Conservation (phyloP, 2,888 invertebrate genomes). For the Amphipyra berbera region DNA sequence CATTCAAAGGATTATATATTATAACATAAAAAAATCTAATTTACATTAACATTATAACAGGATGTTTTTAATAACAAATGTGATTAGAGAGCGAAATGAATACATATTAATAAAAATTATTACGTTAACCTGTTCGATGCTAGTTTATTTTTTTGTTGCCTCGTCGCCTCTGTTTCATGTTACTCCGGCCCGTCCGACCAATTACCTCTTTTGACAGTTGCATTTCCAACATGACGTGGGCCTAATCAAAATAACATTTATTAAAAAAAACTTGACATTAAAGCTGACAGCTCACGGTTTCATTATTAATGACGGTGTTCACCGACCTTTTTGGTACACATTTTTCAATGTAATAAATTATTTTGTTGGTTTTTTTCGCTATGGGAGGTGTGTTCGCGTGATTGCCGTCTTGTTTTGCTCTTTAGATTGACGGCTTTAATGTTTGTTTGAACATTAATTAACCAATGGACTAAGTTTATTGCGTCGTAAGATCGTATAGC, state of each 20-base stretch:
- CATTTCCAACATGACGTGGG: conserved; percentile 90
- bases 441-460: conserved; percentile 84
- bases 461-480: conserved; percentile 80
- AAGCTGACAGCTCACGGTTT: conserved; percentile 88
- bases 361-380: conserved; percentile 76
- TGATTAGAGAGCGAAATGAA: conserved; percentile 45
- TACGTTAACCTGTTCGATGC: conserved; percentile 26
- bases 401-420: conserved; percentile 78
- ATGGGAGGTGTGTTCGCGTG: conserved; percentile 78
- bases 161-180: conserved; percentile 69
- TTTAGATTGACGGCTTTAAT: conserved; percentile 85
- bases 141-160: conserved; percentile 52
- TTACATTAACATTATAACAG: conserved; percentile 25
- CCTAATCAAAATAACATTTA: conserved; percentile 91
- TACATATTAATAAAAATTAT: conserved; percentile 31
- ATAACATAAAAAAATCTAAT: conserved; percentile 22
- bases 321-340: conserved; percentile 72
- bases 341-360: conserved; percentile 84
- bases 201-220: conserved; percentile 90
- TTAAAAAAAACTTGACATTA: conserved; percentile 87
- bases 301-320: conserved; percentile 84
- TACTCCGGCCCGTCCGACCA: conserved; percentile 84
- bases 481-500: conserved; percentile 73
- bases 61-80: conserved; percentile 30
- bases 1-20: conserved; percentile 48